Base-by-base conservation (phyloP, 2,113 vertebrate genomes). In the Panurus biarmicus region DNA sequence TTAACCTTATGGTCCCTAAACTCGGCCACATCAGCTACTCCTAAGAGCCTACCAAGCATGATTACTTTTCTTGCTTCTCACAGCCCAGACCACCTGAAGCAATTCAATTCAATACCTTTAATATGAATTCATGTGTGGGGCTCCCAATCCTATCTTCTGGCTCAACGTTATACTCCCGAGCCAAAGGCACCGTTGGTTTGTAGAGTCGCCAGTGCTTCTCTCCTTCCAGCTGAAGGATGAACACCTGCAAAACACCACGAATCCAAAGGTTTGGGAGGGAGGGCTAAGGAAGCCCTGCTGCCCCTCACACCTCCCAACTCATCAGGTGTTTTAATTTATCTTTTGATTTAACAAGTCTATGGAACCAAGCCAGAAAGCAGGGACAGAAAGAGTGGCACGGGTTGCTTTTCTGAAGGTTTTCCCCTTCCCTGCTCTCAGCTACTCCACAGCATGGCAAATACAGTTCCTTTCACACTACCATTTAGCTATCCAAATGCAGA, bases 161-260 rank as follows among this genome's bases (percentile, higher is more conserved):
- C 81, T 98, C 98, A 31, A 98, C 72, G 5, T 97, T 98, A 81
- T 99, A 99, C 48, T 98, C 98, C 33, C 98, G 96, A 29, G 99
- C 98, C 93, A 99, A 96, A 12, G 95, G 97, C 53, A 98, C 98
- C 0, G 98, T 98, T 19, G 99, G 99, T 23, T 86, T 87, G 67
- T 99, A 99, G 11, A 99, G 98, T 4, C 96, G 96, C 99, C 99
- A 99, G 71, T 97, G 98, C 35, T 99, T 99, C 98, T 99, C 96
- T 3, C 99, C 99, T 90, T 99, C 98, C 77, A 99, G 96, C 96
- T 99, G 99, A 79, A 99, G 96, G 75, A 99, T 97, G 31, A 99
- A 99, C 10, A 99, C 98, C 99, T 99, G 81, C 11, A 87, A 71
- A 84, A 51, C 44, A 36, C 38, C 81, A 77, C 5, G 48, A 82